These are phyloP conservation scores for Cyclura pinguis DNA, from an alignment of 2,797 vertebrate genomes.

Conservation along the genomic window DNA sequence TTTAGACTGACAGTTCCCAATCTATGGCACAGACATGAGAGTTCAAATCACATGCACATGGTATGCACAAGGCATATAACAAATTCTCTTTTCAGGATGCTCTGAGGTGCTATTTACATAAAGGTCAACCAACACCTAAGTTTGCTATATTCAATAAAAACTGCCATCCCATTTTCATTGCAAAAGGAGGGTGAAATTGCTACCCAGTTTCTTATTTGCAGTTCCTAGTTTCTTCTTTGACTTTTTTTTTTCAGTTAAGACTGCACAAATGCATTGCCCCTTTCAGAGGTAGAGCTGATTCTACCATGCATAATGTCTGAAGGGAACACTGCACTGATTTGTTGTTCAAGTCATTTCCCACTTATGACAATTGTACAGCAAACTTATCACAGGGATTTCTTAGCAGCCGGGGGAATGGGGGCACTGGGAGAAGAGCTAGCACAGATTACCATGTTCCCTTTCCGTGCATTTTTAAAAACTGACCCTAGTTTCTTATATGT, in stretches of 20 bases:
- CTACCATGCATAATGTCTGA: background rate
- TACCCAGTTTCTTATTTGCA: background rate
- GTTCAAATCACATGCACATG: background rate
- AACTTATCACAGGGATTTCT: too few relatives aligned
- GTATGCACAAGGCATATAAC: background rate
- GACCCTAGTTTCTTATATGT: too few relatives aligned
- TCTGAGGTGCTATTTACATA: conserved; percentile 8
- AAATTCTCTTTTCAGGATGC: background rate
- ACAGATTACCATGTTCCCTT: too few relatives aligned
- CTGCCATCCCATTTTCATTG: background rate
- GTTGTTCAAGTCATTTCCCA: too few relatives aligned
- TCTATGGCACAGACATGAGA: background rate
- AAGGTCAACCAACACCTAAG: background rate
- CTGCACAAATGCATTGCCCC: background rate
- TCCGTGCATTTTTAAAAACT: too few relatives aligned
- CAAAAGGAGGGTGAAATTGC: background rate
- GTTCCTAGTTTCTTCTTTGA: background rate
- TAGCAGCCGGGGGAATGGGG: too few relatives aligned
- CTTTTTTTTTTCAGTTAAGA: background rate
- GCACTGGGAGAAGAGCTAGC: too few relatives aligned
- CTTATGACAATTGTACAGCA: too few relatives aligned
- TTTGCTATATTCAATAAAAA: background rate
- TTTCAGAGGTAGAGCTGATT: background rate
- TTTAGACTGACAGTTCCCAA: background rate
- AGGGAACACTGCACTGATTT: background rate